Conservation (phyloP, 2,888 invertebrate species). For the Parnassius orleans region DNA sequence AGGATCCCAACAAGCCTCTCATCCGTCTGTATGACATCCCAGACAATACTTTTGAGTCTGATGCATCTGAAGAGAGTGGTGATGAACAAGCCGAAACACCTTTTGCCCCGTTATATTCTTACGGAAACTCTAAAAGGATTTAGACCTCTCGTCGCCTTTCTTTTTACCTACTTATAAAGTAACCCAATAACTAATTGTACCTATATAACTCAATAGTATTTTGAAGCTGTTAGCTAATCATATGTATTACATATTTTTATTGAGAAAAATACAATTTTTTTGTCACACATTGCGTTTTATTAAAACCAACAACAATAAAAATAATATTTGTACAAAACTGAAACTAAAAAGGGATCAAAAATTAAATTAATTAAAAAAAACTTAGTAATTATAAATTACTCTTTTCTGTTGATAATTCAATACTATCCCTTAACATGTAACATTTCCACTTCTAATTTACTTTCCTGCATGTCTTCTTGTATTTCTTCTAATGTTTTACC, state of each 20-base stretch:
- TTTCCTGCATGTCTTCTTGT: conserved; percentile 71
- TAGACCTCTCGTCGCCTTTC: conserved; percentile 35
- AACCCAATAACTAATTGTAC: not conserved
- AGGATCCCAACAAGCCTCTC: conserved; percentile 99
- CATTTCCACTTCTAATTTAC: conserved; percentile 35
- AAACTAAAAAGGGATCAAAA: too few species aligned
- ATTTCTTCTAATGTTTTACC: conserved; percentile 83
- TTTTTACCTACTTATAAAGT: not conserved
- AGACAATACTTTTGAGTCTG: conserved; percentile 98
- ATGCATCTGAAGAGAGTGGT: conserved; percentile 94
- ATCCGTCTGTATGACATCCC: conserved; percentile 99
- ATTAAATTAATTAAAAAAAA: too few species aligned
- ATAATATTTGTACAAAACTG: too few species aligned
- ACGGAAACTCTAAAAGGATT: conserved; percentile 74
- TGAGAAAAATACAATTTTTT: conserved; percentile 66
- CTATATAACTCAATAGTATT: not conserved
- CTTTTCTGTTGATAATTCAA: not conserved
- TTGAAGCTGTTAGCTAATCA: conserved; percentile 34
- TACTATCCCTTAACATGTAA: conserved; percentile 37
- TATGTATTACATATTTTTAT: conserved; percentile 67
- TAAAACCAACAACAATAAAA: not conserved
- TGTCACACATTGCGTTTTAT: conserved; percentile 54
- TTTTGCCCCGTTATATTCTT: conserved; percentile 75
- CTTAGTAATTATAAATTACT: not conserved
- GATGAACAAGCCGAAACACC: conserved; percentile 82